A percentile compares a stretch with the other conserved stretches of the same genome.
Conservation (phyloP, 2,113 vertebrate species). For the Corydoras sp. region DNA sequence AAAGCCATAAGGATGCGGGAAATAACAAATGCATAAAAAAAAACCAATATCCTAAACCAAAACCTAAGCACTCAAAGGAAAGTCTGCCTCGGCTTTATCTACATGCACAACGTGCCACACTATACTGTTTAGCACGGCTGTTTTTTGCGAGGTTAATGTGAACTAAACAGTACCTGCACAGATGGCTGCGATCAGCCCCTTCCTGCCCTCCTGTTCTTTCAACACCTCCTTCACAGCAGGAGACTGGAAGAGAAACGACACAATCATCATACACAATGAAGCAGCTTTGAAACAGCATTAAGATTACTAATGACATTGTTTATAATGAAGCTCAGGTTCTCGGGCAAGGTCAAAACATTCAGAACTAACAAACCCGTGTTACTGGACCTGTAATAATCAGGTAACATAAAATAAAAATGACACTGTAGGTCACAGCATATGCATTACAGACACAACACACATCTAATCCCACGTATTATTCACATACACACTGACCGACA, state of each 20-base stretch:
- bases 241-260: conserved; percentile 68
- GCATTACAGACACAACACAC: too few relatives aligned
- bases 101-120: background rate
- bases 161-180: conserved; percentile 79
- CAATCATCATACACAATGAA: conserved; percentile 18
- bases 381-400: too few relatives aligned
- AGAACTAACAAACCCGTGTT: too few relatives aligned
- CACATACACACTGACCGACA: too few relatives aligned
- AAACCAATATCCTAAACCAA: too few relatives aligned
- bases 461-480: too few relatives aligned
- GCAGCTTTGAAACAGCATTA: background rate
- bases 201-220: conserved; percentile 84
- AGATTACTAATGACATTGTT: background rate
- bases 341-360: too few relatives aligned
- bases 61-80: too few relatives aligned
- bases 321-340: background rate
- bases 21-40: too few relatives aligned
- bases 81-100: background rate
- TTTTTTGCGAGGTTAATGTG: conserved; percentile 18
- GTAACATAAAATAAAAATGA: too few relatives aligned
- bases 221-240: conserved; percentile 83
- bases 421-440: too few relatives aligned
- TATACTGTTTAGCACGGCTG: background rate
- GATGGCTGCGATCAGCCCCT: conserved; percentile 93
- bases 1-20: too few relatives aligned